Evolutionary conservation across 2,888 invertebrate genomes (phyloP), one percentile per base, ranked within the genome.

Genomic region (Leucania comma): DNA sequence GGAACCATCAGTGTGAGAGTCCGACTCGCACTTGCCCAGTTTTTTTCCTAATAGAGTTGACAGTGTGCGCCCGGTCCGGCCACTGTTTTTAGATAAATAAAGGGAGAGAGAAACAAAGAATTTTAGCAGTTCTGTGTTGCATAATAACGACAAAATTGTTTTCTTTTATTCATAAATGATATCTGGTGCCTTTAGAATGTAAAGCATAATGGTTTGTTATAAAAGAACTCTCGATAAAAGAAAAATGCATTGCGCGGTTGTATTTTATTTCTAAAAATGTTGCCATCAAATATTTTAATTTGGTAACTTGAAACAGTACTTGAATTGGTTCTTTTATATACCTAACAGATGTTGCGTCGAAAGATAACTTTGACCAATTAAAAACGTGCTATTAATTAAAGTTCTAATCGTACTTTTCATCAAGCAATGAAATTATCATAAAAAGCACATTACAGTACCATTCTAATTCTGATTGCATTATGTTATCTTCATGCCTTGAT

Each of bases 21-120:
- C 4, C 4, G 29, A 29, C 3, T 29, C n/a, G n/a, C n/a, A n/a
- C n/a, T n/a, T n/a, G n/a, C n/a, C n/a, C n/a, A n/a, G n/a, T 89
- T 91, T 92, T 91, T 91, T 90, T 87, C 88, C 89, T 91, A 90
- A 90, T 91, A 90, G 88, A 90, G 89, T 89, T 89, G 89, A 90
- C 88, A 83, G 74, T 72, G 67, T 65, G 42, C 85, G 82, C 86
- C 20, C 81, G 78, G 86, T 85, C 75, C 79, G 79, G 81, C 78
- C 80, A 76, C 82, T 83, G 84, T 82, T 83, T 81, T 83, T 84
- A 85, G 89, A 90, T 89, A 85, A 86, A 88, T 83, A 42, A 42
- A 42, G 42, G 17, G 42, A 42, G 17, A 82, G 78, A 79, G 81
- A 85, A 86, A 92, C 90, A 92, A 93, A 90, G 85, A 83, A 85